Base-by-base conservation (phyloP, 2,797 vertebrate species). In the Fundulus diaphanus region DNA sequence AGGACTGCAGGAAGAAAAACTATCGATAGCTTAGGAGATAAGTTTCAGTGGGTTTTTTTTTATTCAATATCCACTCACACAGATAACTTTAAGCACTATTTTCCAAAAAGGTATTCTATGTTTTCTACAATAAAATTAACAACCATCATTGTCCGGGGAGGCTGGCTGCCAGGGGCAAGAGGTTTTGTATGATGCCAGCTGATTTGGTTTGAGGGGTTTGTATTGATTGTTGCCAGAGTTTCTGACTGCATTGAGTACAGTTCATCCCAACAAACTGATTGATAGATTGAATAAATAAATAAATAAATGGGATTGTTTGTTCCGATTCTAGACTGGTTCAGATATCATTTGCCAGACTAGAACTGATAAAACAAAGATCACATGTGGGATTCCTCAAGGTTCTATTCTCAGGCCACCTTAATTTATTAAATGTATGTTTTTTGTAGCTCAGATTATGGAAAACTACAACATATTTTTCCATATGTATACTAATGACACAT, bases 1-100 rank as follows among this genome's bases (percentile, higher is more conserved):
- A 80, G 81, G 72, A 71, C 78, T 79, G 54, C 74, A 70, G 69
- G 76, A 74, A 70, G 72, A 68, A 37, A 79, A 86, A 66, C 54
- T 71, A 82, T 73, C 57, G 76, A 87, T 74, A 74, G 63, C 85
- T 87, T 82, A 82, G 49, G 56, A 84, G 79, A 68, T 51, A 82
- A 83, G 37, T 31, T 87, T 86, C 80, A 51, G 33, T 37, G 13
- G n/a, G n/a, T n/a, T n/a, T 61, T 61, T 24, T 24, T n/a, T 40
- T 20, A n/a, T 65, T 5, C n/a, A n/a, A 24, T n/a, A 65, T 42
- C 4, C 35, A 65, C 42, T 65, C 24, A 13, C 61, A 40, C 11
- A 40, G 11, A 40, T 40, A 40, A 65, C 35, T 65, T 37, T 40
- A 40, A n/a, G 22, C 22, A 59, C 16, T 3, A 33, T 59, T 33